phyloP scores from a whole-genome alignment of 2,888 invertebrate species.

The Ophion ventricosus region DNA sequence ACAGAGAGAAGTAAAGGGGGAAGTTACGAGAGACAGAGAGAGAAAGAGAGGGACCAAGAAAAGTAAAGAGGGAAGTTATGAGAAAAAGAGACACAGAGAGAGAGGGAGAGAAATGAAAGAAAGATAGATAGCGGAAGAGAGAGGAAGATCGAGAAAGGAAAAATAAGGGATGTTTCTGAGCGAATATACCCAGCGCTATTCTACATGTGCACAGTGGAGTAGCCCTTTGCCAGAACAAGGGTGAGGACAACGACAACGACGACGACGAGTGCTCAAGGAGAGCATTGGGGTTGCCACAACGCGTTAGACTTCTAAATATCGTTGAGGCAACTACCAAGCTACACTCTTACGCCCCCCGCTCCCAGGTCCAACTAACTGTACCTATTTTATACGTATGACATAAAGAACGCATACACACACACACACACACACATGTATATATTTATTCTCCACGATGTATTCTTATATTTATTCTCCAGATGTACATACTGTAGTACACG shows the following conservation, averaged over 20 bases:
- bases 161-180: constrained; percentile 43
- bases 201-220: constrained; percentile 46
- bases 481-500: background rate
- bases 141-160: constrained; percentile 5
- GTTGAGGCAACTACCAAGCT: constrained; percentile 28
- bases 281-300: constrained; percentile 63
- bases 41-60: too few species aligned
- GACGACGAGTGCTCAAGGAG: constrained; percentile 46
- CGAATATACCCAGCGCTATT: constrained; percentile 42
- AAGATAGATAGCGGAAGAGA: constrained; percentile 3
- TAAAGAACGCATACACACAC: background rate
- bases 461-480: too few species aligned
- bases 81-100: background rate
- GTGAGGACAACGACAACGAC: constrained; percentile 41
- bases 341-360: constrained; percentile 13
- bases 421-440: too few species aligned
- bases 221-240: constrained; percentile 55
- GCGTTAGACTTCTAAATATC: constrained; percentile 43
- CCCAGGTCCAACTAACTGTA: constrained; percentile 5
- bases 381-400: background rate
- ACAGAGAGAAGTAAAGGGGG: too few species aligned
- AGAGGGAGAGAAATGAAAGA: constrained; percentile 3
- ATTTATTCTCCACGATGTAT: too few species aligned
- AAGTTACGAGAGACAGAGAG: too few species aligned
- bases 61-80: background rate